Evolutionary conservation across 2,888 invertebrate species (phyloP).

Genomic region (Thysanoteuthis rhombus): DNA sequence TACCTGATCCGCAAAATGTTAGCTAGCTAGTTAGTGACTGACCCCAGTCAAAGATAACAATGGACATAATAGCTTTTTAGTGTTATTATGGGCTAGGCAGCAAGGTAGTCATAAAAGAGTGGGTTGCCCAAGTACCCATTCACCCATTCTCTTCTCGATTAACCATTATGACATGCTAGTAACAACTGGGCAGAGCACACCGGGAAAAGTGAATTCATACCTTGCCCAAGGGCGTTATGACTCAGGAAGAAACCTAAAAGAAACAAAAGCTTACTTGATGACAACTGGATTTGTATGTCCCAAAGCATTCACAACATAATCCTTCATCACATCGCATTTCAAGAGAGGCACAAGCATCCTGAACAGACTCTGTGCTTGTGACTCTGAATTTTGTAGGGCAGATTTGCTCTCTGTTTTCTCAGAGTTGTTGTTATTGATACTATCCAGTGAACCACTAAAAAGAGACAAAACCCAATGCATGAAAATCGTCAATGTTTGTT

Average conservation of each 20-base stretch:
- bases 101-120: too few relatives aligned
- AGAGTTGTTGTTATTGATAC: neutral
- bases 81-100: too few relatives aligned
- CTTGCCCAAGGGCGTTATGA: neutral
- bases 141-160: too few relatives aligned
- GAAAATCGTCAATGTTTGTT: neutral
- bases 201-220: neutral
- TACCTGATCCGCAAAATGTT: neutral
- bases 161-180: too few relatives aligned
- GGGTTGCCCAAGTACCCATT: too few relatives aligned
- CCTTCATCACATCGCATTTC: slow-evolving; percentile 94
- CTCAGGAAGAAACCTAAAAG: neutral
- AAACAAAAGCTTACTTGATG: slow-evolving; percentile 79
- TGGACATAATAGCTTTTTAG: too few relatives aligned
- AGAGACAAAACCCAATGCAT: neutral
- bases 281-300: slow-evolving; percentile 95
- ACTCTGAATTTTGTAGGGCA: slow-evolving; percentile 81
- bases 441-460: slow-evolving; percentile 15
- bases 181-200: too few relatives aligned
- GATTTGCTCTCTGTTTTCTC: slow-evolving; percentile 73
- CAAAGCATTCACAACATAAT: slow-evolving; percentile 88
- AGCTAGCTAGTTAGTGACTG: too few relatives aligned
- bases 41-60: too few relatives aligned
- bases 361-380: slow-evolving; percentile 76
- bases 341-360: slow-evolving; percentile 91